Conservation (phyloP, 1,140 invertebrate species). For the Octopus bimaculoides region DNA sequence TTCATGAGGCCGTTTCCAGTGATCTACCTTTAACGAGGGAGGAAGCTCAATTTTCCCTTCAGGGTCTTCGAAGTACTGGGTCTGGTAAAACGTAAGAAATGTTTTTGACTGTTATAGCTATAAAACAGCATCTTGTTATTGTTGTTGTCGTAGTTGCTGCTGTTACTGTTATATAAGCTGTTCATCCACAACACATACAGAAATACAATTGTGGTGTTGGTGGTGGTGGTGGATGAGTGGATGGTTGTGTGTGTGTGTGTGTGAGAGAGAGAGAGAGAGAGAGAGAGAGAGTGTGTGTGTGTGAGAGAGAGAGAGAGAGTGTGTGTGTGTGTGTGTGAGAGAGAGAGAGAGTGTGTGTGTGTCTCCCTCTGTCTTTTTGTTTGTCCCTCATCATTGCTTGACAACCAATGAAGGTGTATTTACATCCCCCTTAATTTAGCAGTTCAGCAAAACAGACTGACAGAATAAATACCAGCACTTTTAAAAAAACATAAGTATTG, state of each 20-base stretch:
- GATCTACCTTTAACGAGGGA: constrained; percentile 45
- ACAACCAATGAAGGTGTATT: too few species aligned
- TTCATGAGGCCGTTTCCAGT: constrained; percentile 53
- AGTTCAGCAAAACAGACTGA: too few species aligned
- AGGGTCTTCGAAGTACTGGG: constrained; percentile 53
- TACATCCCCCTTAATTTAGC: too few species aligned
- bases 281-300: constrained; percentile 14
- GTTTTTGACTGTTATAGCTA: not conserved
- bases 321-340: too few species aligned
- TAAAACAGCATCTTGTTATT: not conserved
- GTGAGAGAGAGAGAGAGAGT: too few species aligned
- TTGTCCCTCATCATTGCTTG: not conserved
- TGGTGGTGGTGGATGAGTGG: not conserved
- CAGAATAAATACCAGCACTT: too few species aligned
- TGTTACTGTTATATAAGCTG: too few species aligned
- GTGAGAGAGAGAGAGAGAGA: constrained; percentile 14
- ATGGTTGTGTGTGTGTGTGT: not conserved
- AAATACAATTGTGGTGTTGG: too few species aligned
- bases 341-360: not conserved
- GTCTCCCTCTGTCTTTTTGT: not conserved
- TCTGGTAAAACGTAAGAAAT: not conserved
- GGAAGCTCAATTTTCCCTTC: constrained; percentile 56
- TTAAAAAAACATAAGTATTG: too few species aligned
- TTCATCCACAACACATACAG: too few species aligned
- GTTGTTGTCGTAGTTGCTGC: not conserved